Evolutionary conservation across 2,797 vertebrate species (phyloP), one percentile per base, ranked within the genome.

Genomic region (Cyprinella venusta): DNA sequence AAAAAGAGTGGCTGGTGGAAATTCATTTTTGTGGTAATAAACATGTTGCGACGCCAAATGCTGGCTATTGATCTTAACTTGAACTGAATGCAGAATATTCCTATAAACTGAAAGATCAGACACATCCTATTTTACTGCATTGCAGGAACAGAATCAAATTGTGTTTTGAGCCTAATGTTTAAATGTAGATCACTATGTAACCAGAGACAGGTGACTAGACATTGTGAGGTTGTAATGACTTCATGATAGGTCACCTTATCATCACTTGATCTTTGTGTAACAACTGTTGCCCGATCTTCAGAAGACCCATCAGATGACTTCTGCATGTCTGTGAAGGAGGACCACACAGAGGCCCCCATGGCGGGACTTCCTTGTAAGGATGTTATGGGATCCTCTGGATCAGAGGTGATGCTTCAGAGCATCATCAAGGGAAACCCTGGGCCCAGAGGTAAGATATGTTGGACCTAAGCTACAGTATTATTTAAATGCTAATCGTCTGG

Each of bases 241-340:
- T 79, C 26, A 65, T 61, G 54, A 21, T 74, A 48, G 50, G 15
- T n/a, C 8, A 13, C 30, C 16, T 24, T 33, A 65, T 64, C 30
- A 16, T 82, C 18, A 30, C 26, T 75, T 30, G 19, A 12, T 84
- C 50, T 7, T 9, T 74, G n/a, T 26, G n/a, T 45, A 81, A 64
- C 61, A 65, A 54, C 19, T n/a, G 16, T 30, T 84, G 36, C 26
- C 26, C 15, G 19, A 18, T 33, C 56, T 45, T 75, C 81, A 93
- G 92, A 83, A 89, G 94, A 94, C 40, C 52, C 45, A 19, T 83
- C 70, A 33, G 96, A 96, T 0, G 96, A 96, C 86, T 96, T 95
- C 36, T 95, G 95, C 1, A 94, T 95, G 86, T 98, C 96, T 0
- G 95, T 95, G 13, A 96, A 95, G 9, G 96, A 98, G 70, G 95